Evolutionary conservation across 2,113 vertebrate species (phyloP).

Genomic region (human (Homo sapiens)): DNA sequence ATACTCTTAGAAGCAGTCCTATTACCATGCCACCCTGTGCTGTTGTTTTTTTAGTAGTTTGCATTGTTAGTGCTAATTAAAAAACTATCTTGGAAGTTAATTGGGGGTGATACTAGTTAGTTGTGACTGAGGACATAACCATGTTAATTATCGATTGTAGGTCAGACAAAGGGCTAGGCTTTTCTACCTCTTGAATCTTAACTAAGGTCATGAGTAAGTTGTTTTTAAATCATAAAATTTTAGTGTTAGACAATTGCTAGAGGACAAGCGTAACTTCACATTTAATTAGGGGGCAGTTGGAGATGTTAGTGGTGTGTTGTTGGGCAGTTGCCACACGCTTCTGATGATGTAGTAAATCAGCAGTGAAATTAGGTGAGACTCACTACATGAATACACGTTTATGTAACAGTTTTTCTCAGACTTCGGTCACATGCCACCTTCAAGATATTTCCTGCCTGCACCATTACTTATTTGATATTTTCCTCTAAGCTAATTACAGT

Average conservation of each 20-base stretch:
- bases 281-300: background rate
- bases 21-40: slow-evolving; percentile 74
- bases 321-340: background rate
- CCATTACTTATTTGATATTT: background rate
- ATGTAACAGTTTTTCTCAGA: background rate
- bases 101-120: slow-evolving; percentile 79
- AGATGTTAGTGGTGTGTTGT: background rate
- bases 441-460: background rate
- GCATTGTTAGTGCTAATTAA: slow-evolving; percentile 78
- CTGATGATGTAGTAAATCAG: background rate
- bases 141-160: slow-evolving; percentile 74
- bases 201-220: slow-evolving; percentile 38
- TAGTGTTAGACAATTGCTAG: slow-evolving; percentile 9
- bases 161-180: slow-evolving; percentile 35
- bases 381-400: background rate
- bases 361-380: background rate
- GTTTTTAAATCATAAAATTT: slow-evolving; percentile 60
- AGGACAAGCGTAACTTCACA: background rate
- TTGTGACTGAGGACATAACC: slow-evolving; percentile 65
- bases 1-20: slow-evolving; percentile 64
- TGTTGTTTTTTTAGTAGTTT: slow-evolving; percentile 76
- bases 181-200: slow-evolving; percentile 24
- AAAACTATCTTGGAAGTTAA: slow-evolving; percentile 76
- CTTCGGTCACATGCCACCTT: background rate
- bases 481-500: background rate